Evolutionary conservation across 1,140 invertebrate species (phyloP).

Genomic region (Heterodera carotae): DNA sequence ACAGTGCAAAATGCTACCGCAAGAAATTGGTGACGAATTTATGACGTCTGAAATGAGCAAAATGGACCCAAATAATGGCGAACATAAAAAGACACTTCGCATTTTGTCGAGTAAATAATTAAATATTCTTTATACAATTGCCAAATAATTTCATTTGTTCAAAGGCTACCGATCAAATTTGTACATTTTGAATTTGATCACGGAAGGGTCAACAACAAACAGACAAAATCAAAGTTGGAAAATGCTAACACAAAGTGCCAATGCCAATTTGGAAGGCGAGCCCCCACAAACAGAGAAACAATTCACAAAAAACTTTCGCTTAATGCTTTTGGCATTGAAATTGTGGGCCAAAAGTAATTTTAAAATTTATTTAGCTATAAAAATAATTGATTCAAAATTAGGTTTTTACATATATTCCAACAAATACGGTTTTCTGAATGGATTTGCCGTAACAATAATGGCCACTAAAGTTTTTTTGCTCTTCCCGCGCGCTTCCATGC

Average conservation of each 20-base stretch:
- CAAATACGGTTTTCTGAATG: constrained; percentile 12
- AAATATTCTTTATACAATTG: no score
- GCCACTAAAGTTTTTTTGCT: constrained; percentile 1
- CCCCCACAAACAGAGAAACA: constrained; percentile 13
- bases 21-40: neutral
- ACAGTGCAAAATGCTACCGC: neutral
- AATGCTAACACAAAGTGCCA: neutral
- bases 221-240: neutral
- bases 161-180: neutral
- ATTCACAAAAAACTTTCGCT: neutral
- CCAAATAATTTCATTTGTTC: no score
- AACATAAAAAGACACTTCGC: neutral
- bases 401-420: constrained; percentile 9
- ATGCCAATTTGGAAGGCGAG: neutral
- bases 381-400: neutral
- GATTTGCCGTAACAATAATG: neutral
- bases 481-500: constrained; percentile 8
- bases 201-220: neutral
- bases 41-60: neutral
- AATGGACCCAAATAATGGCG: neutral
- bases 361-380: neutral
- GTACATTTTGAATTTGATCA: neutral
- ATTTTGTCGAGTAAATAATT: neutral
- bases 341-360: neutral
- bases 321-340: neutral